Percentiles rank a stretch among this genome's conserved stretches.
Evolutionary conservation across 2,888 invertebrate genomes (phyloP).

Genomic region (Pilophorus perplexus): DNA sequence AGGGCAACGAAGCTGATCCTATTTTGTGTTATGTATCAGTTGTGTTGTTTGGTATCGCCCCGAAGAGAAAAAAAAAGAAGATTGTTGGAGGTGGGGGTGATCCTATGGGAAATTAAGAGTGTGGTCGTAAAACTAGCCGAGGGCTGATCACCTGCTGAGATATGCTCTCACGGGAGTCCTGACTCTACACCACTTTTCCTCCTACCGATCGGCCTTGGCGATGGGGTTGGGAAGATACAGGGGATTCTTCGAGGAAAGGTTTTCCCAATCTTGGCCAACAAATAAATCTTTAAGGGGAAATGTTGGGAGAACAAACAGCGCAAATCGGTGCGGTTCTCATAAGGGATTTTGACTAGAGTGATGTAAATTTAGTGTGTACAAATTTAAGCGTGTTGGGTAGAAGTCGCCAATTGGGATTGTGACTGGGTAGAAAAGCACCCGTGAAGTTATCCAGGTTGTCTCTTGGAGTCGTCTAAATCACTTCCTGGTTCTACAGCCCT

Average conservation of each 20-base stretch:
- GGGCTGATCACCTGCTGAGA: conserved; percentile 37
- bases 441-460: too few species aligned
- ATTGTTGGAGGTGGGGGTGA: background rate
- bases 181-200: background rate
- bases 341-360: too few species aligned
- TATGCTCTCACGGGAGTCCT: conserved; percentile 25
- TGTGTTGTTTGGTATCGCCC: conserved; percentile 3
- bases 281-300: background rate
- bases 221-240: background rate
- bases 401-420: too few species aligned
- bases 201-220: background rate
- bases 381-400: too few species aligned
- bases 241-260: background rate
- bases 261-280: background rate
- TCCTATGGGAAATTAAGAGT: conserved; percentile 36
- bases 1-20: conserved; percentile 9
- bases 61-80: background rate
- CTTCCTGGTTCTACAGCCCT: too few species aligned
- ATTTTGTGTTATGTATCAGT: conserved; percentile 18
- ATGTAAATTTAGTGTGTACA: too few species aligned
- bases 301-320: background rate
- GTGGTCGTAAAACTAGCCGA: conserved; percentile 34
- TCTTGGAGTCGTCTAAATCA: too few species aligned
- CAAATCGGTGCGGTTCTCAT: too few species aligned
- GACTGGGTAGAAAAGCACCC: too few species aligned